A percentile compares a stretch with the other conserved stretches of the same genome.
These are phyloP conservation scores for Antechinus flavipes DNA, from an alignment of 2,113 vertebrate genomes.

Conservation along the genomic window DNA sequence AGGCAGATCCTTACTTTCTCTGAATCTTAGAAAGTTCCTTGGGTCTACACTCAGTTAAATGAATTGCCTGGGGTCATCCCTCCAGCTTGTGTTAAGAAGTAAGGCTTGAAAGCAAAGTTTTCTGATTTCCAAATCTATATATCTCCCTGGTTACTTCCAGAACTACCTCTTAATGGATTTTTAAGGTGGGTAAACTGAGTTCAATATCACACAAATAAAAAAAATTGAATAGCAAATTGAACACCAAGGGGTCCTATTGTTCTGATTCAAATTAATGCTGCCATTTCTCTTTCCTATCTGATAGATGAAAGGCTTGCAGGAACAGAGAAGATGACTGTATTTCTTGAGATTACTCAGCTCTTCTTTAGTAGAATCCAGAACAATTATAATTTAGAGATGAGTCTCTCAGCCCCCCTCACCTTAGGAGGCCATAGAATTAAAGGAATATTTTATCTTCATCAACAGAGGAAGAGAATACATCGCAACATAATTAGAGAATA, in stretches of 20 bases:
- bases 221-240: neutral
- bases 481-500: conserved; percentile 71
- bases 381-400: conserved; percentile 36
- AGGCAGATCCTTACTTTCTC: neutral
- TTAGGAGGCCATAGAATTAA: conserved; percentile 71
- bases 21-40: neutral
- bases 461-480: conserved; percentile 60
- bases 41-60: neutral
- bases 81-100: neutral
- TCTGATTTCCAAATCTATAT: neutral
- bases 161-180: neutral
- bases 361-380: neutral
- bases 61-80: neutral
- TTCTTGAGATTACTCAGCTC: conserved; percentile 21
- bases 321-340: conserved; percentile 10
- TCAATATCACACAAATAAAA: neutral
- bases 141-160: neutral
- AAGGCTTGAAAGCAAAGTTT: neutral
- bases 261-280: conserved; percentile 22
- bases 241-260: neutral
- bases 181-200: conserved; percentile 52
- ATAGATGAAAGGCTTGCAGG: neutral
- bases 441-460: conserved; percentile 81
- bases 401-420: neutral
- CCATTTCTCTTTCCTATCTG: conserved; percentile 1